Evolutionary conservation across 2,888 invertebrate species (phyloP), one percentile per base, ranked within the genome.

Genomic region (Vanessa cardui): DNA sequence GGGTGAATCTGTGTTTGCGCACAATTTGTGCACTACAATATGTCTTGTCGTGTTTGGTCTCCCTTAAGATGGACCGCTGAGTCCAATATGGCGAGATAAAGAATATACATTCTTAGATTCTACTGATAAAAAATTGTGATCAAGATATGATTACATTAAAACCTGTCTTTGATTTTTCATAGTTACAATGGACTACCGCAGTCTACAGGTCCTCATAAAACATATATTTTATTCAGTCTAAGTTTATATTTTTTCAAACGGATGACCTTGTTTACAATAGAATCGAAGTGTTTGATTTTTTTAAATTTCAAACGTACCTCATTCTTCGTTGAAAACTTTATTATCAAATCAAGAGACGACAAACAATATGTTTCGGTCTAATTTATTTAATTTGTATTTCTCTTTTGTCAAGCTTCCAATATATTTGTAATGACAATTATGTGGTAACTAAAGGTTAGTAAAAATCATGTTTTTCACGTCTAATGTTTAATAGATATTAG

Each of bases 231-330:
- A 7, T 50, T 21, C 4, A 26, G 26, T 16, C 64, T 73, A 75
- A 39, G 39, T 9, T 12, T 74, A 77, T 77, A 78, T 78, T 78
- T 77, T 77, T 76, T 76, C 47, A 60, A 70, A 68, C 62, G 65
- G 78, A 77, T 75, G 71, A 73, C 74, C 77, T 79, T 82, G 78
- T 81, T 76, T 73, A 66, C 64, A 49, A 54, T 20, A 3, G 26
- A 52, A 20, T 58, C 54, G 18, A 33, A 71, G 59, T 56, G 47
- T 58, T 62, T 12, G 49, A 47, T 67, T 67, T 61, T 49, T 58
- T 62, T 21, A 26, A 46, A 45, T 61, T 12, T 39, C 26, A 26
- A 26, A 26, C 26, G 5, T 26, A 20, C 47, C 39, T 33, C 9
- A 9, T 18, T 33, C 4, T 9, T 26, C 20, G 18, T 15, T 61